Conservation (phyloP, 2,888 invertebrate species). For the Rhingia campestris region DNA sequence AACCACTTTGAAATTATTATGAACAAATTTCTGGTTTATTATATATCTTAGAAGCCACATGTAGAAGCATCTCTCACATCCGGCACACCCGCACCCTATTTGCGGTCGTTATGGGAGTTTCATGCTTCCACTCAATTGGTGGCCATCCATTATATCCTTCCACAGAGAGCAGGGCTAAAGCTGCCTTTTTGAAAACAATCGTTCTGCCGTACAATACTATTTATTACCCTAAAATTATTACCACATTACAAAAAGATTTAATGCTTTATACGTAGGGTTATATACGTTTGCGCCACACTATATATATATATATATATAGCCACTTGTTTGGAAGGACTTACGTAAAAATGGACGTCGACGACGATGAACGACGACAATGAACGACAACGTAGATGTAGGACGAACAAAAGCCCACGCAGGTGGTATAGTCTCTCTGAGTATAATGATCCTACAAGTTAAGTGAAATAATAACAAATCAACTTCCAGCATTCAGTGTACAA, state of each 20-base stretch:
- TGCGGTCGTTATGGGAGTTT: conserved; percentile 50
- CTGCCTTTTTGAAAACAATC: conserved; percentile 65
- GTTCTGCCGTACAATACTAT: conserved; percentile 67
- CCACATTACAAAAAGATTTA: conserved; percentile 74
- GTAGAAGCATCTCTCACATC: conserved; percentile 9
- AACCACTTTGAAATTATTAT: conserved; percentile 67
- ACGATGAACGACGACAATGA: not conserved
- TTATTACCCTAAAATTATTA: conserved; percentile 74
- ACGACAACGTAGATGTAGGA: conserved; percentile 8
- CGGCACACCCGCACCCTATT: not conserved
- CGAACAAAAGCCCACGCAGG: conserved; percentile 69
- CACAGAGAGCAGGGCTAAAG: conserved; percentile 36
- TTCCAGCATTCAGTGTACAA: conserved; percentile 67
- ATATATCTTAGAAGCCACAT: conserved; percentile 45
- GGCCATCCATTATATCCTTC: conserved; percentile 61
- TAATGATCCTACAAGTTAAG: conserved; percentile 74
- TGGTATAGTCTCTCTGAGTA: conserved; percentile 54
- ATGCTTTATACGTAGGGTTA: conserved; percentile 34
- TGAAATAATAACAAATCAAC: conserved; percentile 75
- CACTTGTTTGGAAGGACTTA: conserved; percentile 49
- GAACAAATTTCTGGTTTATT: conserved; percentile 69
- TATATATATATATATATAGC: conserved; percentile 14
- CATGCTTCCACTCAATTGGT: conserved; percentile 62
- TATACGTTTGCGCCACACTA: conserved; percentile 30
- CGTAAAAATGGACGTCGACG: conserved; percentile 26